phyloP scores from a whole-genome alignment of 2,888 invertebrate genomes.

The Polylopha cassiicola region DNA sequence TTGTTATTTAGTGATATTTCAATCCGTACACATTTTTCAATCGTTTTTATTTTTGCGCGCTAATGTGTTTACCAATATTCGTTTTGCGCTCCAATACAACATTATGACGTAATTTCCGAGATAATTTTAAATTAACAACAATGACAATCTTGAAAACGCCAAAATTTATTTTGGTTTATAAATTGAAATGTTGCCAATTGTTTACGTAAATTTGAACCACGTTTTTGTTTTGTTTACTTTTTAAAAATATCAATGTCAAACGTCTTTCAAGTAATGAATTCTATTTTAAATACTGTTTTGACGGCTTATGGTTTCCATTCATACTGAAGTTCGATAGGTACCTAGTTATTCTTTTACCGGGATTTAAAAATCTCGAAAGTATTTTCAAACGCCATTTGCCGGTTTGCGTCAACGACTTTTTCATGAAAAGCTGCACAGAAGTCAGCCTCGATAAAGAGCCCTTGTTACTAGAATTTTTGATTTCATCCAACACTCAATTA shows the following conservation, averaged over 20 bases:
- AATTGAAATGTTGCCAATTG: slow-evolving; percentile 21
- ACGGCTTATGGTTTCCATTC: too few relatives aligned
- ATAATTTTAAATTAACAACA: slow-evolving; percentile 4
- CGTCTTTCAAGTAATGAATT: neutral
- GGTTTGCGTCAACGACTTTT: slow-evolving; percentile 7
- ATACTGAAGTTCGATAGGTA: too few relatives aligned
- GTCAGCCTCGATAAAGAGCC: slow-evolving; percentile 69
- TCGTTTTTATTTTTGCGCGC: too few relatives aligned
- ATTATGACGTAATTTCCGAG: slow-evolving; percentile 9
- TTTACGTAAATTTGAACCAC: slow-evolving; percentile 15
- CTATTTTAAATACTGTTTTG: neutral
- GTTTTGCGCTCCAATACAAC: too few relatives aligned
- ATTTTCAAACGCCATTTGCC: too few relatives aligned
- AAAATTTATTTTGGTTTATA: slow-evolving; percentile 5
- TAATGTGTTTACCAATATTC: too few relatives aligned
- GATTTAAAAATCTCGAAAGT: too few relatives aligned
- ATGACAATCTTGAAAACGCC: slow-evolving; percentile 1
- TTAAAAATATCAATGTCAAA: neutral
- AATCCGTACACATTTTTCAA: too few relatives aligned
- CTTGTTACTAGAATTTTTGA: slow-evolving; percentile 57
- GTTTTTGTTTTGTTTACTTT: slow-evolving; percentile 15
- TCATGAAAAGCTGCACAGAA: slow-evolving; percentile 32
- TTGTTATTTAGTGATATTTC: too few relatives aligned
- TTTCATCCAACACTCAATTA: slow-evolving; percentile 56
- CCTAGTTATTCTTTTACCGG: too few relatives aligned